Evolutionary conservation across 2,888 invertebrate genomes (phyloP).

Genomic region (Hesperia comma): DNA sequence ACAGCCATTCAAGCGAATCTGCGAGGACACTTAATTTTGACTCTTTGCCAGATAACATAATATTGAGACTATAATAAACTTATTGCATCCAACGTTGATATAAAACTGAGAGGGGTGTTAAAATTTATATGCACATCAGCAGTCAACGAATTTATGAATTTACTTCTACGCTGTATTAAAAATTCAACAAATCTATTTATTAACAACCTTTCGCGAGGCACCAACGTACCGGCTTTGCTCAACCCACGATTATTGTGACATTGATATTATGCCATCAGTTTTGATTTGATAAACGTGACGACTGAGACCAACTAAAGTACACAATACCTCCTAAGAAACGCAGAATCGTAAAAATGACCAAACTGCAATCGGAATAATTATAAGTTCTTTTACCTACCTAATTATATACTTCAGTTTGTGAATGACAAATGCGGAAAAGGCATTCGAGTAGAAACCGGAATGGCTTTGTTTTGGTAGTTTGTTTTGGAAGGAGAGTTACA

Average conservation of each 20-base stretch:
- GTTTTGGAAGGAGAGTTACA: too few species aligned
- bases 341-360: constrained; percentile 22
- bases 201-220: constrained; percentile 35
- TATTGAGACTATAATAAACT: too few species aligned
- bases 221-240: constrained; percentile 45
- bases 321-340: neutral
- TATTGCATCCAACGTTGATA: too few species aligned
- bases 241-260: constrained; percentile 49
- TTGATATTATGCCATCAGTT: constrained; percentile 36
- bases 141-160: neutral
- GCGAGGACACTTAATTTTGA: too few species aligned
- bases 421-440: too few species aligned
- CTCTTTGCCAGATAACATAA: too few species aligned
- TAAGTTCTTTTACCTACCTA: neutral
- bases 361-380: constrained; percentile 16
- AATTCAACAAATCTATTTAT: constrained; percentile 18
- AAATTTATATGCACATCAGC: too few species aligned
- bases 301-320: constrained; percentile 12
- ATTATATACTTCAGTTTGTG: neutral
- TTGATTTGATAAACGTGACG: constrained; percentile 37
- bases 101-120: too few species aligned
- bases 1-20: too few species aligned
- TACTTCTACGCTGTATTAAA: constrained; percentile 5
- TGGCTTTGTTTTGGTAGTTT: too few species aligned
- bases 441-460: too few species aligned